A percentile compares a stretch with the other conserved stretches of the same genome.
Conservation (phyloP, 1,140 invertebrate genomes). For the Luehdorfia chinensis region DNA sequence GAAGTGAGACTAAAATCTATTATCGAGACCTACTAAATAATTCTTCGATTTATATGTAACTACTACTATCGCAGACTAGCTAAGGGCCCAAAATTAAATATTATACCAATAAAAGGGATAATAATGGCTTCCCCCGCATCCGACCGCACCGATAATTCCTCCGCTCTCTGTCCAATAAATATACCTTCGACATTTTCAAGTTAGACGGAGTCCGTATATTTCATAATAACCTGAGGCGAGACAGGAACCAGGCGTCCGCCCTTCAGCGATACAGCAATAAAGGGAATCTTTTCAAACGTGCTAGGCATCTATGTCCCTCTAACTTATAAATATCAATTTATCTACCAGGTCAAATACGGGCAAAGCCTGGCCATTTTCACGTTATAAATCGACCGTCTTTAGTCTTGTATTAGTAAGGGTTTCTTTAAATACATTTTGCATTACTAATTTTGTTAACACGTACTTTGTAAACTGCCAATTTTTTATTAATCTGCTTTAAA, state of each 20-base stretch:
- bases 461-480: too few species aligned
- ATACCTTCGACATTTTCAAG: slow-evolving; percentile 71
- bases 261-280: slow-evolving; percentile 61
- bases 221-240: slow-evolving; percentile 67
- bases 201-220: slow-evolving; percentile 62
- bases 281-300: slow-evolving; percentile 72
- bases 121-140: slow-evolving; percentile 67
- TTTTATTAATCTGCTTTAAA: too few species aligned
- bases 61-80: slow-evolving; percentile 41
- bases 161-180: slow-evolving; percentile 61
- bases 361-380: slow-evolving; percentile 59
- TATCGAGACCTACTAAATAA: slow-evolving; percentile 52
- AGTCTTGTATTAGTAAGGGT: slow-evolving; percentile 40
- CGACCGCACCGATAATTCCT: slow-evolving; percentile 64
- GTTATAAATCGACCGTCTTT: slow-evolving; percentile 52
- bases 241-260: slow-evolving; percentile 58
- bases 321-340: slow-evolving; percentile 77
- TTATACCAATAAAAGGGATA: slow-evolving; percentile 76
- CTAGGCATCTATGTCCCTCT: slow-evolving; percentile 55
- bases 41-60: slow-evolving; percentile 63
- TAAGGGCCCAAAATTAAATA: slow-evolving; percentile 74
- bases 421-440: too few species aligned
- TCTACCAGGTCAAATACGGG: slow-evolving; percentile 64
- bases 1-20: too few species aligned
- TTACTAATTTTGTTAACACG: too few species aligned